Conservation (phyloP, 2,113 vertebrate genomes). For the Crotophaga sulcirostris region DNA sequence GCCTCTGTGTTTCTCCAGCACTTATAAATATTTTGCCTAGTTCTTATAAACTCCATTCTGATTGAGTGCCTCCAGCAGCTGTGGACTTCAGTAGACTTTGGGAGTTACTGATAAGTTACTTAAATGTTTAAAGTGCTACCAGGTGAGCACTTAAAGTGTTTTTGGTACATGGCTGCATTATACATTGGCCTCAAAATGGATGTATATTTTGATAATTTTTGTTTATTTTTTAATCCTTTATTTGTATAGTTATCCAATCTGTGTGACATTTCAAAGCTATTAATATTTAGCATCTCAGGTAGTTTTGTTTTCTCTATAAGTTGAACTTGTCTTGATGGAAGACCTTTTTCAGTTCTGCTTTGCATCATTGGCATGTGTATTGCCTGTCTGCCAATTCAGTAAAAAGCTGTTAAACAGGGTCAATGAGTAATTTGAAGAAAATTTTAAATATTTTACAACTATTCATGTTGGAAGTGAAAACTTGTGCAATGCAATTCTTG, state of each 20-base stretch:
- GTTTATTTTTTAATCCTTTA: neutral
- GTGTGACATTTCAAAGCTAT: neutral
- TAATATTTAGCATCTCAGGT: neutral
- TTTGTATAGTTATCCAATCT: neutral
- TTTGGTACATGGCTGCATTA: neutral
- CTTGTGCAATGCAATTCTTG: neutral
- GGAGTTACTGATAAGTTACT: neutral
- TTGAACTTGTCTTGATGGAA: neutral
- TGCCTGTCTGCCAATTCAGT: neutral
- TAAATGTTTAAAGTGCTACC: neutral
- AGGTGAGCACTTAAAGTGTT: neutral
- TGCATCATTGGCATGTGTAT: neutral
- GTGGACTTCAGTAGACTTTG: neutral
- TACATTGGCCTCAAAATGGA: neutral
- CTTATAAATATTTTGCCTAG: conserved; percentile 42
- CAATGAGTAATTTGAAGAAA: neutral
- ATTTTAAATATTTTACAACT: neutral
- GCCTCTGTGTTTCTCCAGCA: conserved; percentile 9
- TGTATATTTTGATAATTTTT: neutral
- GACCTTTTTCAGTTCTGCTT: neutral
- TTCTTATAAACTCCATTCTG: conserved; percentile 22
- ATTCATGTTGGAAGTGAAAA: neutral
- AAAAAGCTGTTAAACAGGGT: neutral
- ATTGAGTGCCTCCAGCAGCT: neutral
- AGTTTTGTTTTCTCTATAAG: neutral